phyloP scores from a whole-genome alignment of 2,797 vertebrate species.

The Microctenopoma steveboyesi region DNA sequence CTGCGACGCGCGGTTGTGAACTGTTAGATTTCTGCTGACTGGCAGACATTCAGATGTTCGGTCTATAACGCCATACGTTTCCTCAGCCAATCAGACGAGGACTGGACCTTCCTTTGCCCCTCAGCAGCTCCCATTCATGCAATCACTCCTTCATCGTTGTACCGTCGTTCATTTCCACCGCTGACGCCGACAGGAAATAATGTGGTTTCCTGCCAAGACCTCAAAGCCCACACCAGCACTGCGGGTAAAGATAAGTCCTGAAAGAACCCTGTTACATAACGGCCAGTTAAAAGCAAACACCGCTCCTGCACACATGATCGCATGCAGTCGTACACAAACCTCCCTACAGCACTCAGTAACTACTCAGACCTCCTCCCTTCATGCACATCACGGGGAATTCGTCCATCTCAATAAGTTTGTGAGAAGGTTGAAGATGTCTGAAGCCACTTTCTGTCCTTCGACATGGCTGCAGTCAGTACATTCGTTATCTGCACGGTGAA shows the following conservation, averaged over 20 bases:
- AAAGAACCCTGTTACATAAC: constrained; percentile 58
- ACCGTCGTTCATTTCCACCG: constrained; percentile 62
- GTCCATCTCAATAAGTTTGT: too few relatives aligned
- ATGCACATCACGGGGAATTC: too few relatives aligned
- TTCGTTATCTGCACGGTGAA: constrained; percentile 6
- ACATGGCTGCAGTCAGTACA: constrained; percentile 2
- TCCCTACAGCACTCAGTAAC: neutral
- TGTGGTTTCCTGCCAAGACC: constrained; percentile 72
- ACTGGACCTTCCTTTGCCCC: neutral
- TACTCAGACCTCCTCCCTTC: too few relatives aligned
- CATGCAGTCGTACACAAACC: neutral
- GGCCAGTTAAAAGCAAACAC: constrained; percentile 20
- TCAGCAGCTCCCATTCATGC: constrained; percentile 63
- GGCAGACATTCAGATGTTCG: neutral
- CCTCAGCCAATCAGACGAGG: neutral
- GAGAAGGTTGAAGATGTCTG: too few relatives aligned
- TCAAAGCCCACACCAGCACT: constrained; percentile 51
- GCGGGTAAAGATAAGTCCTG: constrained; percentile 46
- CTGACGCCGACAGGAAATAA: constrained; percentile 74
- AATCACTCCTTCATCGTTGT: constrained; percentile 59
- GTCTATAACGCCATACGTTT: constrained; percentile 6
- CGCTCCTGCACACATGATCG: neutral
- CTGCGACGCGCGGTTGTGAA: constrained; percentile 8
- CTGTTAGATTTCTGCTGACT: constrained; percentile 25
- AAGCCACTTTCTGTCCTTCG: neutral